phyloP scores from a whole-genome alignment of 2,888 invertebrate species.

The Hedychridium roseum region DNA sequence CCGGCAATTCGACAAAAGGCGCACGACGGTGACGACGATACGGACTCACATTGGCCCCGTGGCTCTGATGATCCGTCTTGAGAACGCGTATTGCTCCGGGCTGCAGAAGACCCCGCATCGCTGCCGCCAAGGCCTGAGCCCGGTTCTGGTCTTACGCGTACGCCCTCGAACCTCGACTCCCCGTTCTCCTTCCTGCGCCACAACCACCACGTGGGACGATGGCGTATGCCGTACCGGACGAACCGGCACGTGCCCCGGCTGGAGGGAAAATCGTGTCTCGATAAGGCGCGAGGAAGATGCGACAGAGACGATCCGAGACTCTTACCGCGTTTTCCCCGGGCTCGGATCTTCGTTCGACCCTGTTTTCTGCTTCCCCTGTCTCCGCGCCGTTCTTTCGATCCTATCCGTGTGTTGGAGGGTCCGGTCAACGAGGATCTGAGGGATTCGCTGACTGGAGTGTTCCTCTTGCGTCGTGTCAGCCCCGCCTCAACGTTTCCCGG shows the following conservation, averaged over 20 bases:
- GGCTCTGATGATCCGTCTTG: slow-evolving; percentile 41
- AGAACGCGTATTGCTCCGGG: slow-evolving; percentile 49
- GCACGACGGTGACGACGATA: slow-evolving; percentile 21
- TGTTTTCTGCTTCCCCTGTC: slow-evolving; percentile 16
- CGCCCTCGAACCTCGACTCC: slow-evolving; percentile 20
- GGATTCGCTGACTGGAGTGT: slow-evolving; percentile 40
- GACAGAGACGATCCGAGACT: no score
- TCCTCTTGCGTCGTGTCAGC: slow-evolving; percentile 47
- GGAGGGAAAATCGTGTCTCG: not conserved
- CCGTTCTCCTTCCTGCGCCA: slow-evolving; percentile 1
- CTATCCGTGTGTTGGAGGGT: no score
- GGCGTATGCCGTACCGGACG: slow-evolving; percentile 13
- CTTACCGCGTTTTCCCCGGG: no score
- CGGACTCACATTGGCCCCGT: slow-evolving; percentile 13
- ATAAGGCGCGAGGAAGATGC: no score
- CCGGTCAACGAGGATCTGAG: no score
- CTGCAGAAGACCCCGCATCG: slow-evolving; percentile 63
- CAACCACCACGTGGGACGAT: slow-evolving; percentile 13
- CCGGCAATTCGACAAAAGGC: slow-evolving; percentile 8
- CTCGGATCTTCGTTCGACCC: not conserved
- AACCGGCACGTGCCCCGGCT: slow-evolving; percentile 10
- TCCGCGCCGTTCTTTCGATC: no score
- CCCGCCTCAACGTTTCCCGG: slow-evolving; percentile 53
- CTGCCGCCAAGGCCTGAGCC: slow-evolving; percentile 61
- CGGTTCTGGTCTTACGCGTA: slow-evolving; percentile 46